Evolutionary conservation across 2,113 vertebrate species (phyloP), one percentile per base, ranked within the genome.

Genomic region (Zapornia atra): DNA sequence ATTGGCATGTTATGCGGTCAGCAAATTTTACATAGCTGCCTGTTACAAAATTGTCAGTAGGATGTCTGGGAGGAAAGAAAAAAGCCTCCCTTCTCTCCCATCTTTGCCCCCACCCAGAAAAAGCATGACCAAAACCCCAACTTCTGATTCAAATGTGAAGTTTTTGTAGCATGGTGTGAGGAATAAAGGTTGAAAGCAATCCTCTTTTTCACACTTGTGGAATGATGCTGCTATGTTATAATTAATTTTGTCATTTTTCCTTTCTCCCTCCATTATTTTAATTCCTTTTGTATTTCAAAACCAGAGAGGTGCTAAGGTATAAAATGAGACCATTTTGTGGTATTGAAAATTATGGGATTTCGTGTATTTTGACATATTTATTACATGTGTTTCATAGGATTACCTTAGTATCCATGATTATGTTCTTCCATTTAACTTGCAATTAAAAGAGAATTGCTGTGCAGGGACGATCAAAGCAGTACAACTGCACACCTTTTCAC

Each of bases 211-310:
- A 82, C 50, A 61, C 73, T 73, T 97, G 76, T 70, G 28, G 60
- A 82, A 59, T 70, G 50, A 91, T 13, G 11, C 15, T 57, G 34
- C 60, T 88, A 91, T 56, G 24, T 88, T 89, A 46, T 40, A 50
- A 80, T 57, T 78, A 42, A 93, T 93, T 96, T 95, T 92, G 63
- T 91, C 84, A 82, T 60, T 38, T 90, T 66, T 72, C 56, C 73
- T 36, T 89, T 92, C 57, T 82, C 44, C 53, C 42, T 73, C 60
- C 79, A n/a, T 59, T 95, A 54, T 75, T 81, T 76, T 61, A 70
- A 76, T 93, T 79, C 33, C 9, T 69, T 90, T 82, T 82, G 44
- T 60, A 29, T 82, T 90, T 66, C 61, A 85, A 79, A 86, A 82
- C 9, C 16, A 84, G 34, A 64, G 21, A 57, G 34, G 40, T 82